Evolutionary conservation across 2,113 vertebrate genomes (phyloP).

Genomic region (Xerus inauris): DNA sequence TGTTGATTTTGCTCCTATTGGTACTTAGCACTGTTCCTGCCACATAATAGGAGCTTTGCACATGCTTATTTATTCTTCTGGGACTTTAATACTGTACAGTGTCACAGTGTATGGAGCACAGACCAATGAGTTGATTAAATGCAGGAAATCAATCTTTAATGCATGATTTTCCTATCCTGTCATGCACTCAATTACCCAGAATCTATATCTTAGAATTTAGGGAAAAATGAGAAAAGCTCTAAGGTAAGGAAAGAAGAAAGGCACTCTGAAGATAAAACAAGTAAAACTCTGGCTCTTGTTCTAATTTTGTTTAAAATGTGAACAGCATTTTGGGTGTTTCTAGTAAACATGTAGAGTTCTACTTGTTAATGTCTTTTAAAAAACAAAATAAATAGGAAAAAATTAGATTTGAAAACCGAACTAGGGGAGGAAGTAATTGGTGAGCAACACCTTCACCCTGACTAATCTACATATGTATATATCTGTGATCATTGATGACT

Average conservation of each 20-base stretch:
- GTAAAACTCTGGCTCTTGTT: neutral
- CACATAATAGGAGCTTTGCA: neutral
- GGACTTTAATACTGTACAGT: neutral
- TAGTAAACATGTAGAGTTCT: neutral
- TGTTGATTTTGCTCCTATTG: neutral
- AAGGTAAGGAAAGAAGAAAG: neutral
- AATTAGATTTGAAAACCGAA: neutral
- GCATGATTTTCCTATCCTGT: neutral
- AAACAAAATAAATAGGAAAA: slow-evolving; percentile 21
- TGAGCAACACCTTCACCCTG: neutral
- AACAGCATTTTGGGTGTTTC: neutral
- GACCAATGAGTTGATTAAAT: neutral
- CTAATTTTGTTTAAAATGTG: neutral
- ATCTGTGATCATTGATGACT: neutral
- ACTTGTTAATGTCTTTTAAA: neutral
- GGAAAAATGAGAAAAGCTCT: neutral
- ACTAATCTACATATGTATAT: neutral
- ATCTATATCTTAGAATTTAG: neutral
- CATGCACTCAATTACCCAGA: neutral
- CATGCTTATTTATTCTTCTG: neutral
- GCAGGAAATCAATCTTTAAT: neutral
- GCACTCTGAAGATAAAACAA: slow-evolving; percentile 39
- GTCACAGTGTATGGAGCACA: neutral
- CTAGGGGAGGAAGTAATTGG: neutral
- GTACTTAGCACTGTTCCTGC: no score